Evolutionary conservation across 2,888 invertebrate genomes (phyloP), one percentile per base, ranked within the genome.

Genomic region (Teleiodes luculella): DNA sequence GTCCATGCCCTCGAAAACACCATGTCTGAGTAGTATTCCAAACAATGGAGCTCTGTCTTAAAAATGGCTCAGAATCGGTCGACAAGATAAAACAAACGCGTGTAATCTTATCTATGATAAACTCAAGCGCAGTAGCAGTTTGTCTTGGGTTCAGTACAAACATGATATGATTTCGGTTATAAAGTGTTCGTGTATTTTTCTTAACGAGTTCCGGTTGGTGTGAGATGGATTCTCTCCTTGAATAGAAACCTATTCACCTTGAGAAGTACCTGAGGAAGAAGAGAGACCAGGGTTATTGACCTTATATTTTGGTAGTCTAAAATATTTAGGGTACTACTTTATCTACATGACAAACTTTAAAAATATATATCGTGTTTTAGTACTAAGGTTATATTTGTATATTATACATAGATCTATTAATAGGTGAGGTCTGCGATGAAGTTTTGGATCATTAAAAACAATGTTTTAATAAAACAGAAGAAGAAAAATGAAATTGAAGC

Each of bases 251-350:
- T 86, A 87, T 87, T 88, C 86, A 88, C 86, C 86, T 87, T 87
- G 87, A 86, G 87, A 88, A 88, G 87, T 88, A 88, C 87, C 87
- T 88, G 87, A 74, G 86, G 79, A 87, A 88, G 83, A 87, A 88
- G 84, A 87, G 83, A 88, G 79, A 76, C 68, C 72, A 76, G 72
- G 73, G 80, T 88, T 87, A 86, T 81, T 84, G 68, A 78, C 71
- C 67, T 74, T 63, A 66, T 67, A 64, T 63, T 24, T 24, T 24
- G 24, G 6, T 61, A 58, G 57, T 54, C 51, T 48, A 64, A 51
- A 52, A 55, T 54, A 56, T 47, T 37, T 50, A 33, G 16, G 14
- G 20, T 35, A 43, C 46, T 41, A 49, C 47, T 50, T 56, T 48
- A 55, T 55, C 48, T 60, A 48, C 52, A 47, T 50, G 55, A 46